Base-by-base conservation (phyloP, 2,113 vertebrate genomes). In the Condylura cristata region DNA sequence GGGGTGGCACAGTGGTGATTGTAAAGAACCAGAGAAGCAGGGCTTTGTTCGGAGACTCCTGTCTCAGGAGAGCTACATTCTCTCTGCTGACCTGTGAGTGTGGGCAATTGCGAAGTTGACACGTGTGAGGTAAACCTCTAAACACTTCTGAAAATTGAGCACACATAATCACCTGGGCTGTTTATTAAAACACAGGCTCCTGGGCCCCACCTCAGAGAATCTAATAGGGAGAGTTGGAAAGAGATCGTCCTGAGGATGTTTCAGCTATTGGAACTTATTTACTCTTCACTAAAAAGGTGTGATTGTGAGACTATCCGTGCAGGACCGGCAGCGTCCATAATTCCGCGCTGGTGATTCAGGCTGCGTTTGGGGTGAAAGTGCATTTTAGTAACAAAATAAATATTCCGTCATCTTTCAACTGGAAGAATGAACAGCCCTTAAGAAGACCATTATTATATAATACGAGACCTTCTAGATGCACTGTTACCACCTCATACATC, bases 271-370 rank as follows among this genome's bases (percentile, higher is more conserved):
- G 63, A 71, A 34, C 10, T 5, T 2, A 41, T 90, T 53, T 70
- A 60, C 16, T 39, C 12, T 56, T 76, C 5, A 2, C 51, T 32
- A 22, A 26, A 32, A 56, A 56, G 53, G 18, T 22, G 53, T 56
- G 20, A 56, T 0, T 1, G 12, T 22, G 28, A 90, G 65, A n/a
- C 0, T 3, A 0, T 22, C 13, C 1, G 1, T 20, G 26, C 5
- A 20, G 51, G 41, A 56, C 46, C 11, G 6, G 32, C 10, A 71
- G 26, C 17, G 58, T 53, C 61, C 37, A 2, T 24, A 10, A 17
- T 26, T 65, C 24, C 66, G 56, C 22, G 4, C 16, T 41, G 28
- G 24, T 11, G 14, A 30, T 71, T 61, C 63, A 22, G 76, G 20
- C 65, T n/a, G 44, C 10, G 0, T 70, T 83, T n/a, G 32, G 79